These are phyloP conservation scores for Gracilinanus agilis DNA, from an alignment of 2,113 vertebrate genomes.

Conservation along the genomic window DNA sequence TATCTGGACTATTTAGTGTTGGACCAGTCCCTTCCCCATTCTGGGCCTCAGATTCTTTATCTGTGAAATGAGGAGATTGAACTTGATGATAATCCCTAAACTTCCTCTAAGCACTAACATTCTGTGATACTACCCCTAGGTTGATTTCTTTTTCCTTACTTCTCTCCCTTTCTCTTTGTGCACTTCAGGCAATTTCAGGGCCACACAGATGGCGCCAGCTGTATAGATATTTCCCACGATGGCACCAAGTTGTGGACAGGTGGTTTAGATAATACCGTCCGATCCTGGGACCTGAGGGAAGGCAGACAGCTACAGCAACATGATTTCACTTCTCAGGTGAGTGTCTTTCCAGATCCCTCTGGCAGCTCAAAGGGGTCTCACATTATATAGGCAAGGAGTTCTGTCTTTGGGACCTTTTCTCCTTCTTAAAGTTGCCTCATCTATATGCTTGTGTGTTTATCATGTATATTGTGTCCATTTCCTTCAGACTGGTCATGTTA, in stretches of 20 bases:
- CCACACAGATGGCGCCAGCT: conserved; percentile 97
- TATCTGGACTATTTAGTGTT: neutral
- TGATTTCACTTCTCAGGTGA: conserved; percentile 97
- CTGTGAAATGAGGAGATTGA: neutral
- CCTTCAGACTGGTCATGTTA: neutral
- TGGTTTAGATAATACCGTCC: conserved; percentile 96
- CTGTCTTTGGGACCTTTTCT: rapidly evolving
- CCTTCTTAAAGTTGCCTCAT: neutral
- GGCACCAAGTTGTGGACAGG: conserved; percentile 98
- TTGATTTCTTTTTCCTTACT: neutral
- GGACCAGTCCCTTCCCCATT: neutral
- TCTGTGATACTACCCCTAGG: neutral
- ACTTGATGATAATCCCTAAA: neutral
- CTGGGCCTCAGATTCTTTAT: neutral
- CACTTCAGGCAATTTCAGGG: conserved; percentile 95
- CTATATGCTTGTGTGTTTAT: neutral
- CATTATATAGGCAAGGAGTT: rapidly evolving
- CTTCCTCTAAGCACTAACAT: neutral
- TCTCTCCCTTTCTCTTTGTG: neutral
- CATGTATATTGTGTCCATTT: neutral
- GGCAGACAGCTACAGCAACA: conserved; percentile 98
- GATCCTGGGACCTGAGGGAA: conserved; percentile 97
- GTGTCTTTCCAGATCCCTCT: rapidly evolving
- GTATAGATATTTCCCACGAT: conserved; percentile 97
- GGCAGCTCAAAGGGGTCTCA: neutral